Evolutionary conservation across 1,140 invertebrate genomes (phyloP).

Genomic region (Hyphantria cunea): DNA sequence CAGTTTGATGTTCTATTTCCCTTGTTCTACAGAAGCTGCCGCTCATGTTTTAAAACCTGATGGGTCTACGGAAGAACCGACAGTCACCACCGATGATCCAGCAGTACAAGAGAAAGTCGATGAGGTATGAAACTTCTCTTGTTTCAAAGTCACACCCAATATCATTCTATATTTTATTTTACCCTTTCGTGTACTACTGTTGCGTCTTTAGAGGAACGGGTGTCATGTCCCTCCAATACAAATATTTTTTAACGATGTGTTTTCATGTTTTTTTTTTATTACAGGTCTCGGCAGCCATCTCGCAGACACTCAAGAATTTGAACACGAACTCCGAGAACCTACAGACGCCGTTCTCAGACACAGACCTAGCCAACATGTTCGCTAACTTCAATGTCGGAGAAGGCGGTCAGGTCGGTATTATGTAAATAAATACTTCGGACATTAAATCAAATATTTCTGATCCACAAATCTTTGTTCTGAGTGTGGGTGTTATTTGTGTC

Average conservation of each 20-base stretch:
- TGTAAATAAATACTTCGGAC: too few species aligned
- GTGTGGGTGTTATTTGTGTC: too few species aligned
- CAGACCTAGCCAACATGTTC: constrained; percentile 82
- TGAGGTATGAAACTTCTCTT: constrained; percentile 43
- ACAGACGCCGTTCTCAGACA: constrained; percentile 79
- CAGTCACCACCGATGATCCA: constrained; percentile 35
- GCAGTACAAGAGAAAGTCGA: constrained; percentile 57
- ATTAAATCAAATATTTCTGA: neutral
- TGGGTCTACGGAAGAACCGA: constrained; percentile 7
- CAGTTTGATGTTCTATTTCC: too few species aligned
- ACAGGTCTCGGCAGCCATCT: constrained; percentile 76
- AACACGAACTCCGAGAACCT: constrained; percentile 77
- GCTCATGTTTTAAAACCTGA: constrained; percentile 70
- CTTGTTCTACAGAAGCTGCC: constrained; percentile 59
- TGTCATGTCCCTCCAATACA: too few species aligned
- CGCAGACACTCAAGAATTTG: constrained; percentile 71
- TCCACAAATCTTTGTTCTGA: too few species aligned
- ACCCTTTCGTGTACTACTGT: too few species aligned
- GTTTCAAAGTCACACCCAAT: too few species aligned
- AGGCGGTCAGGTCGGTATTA: constrained; percentile 55
- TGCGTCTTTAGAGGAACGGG: too few species aligned
- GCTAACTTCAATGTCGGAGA: constrained; percentile 65
- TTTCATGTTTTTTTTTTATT: constrained; percentile 10
- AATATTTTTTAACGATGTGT: too few species aligned
- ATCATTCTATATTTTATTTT: too few species aligned